A percentile compares a stretch with the other conserved stretches of the same genome.
Conservation (phyloP, 2,888 invertebrate species). For the Deilephila porcellus region DNA sequence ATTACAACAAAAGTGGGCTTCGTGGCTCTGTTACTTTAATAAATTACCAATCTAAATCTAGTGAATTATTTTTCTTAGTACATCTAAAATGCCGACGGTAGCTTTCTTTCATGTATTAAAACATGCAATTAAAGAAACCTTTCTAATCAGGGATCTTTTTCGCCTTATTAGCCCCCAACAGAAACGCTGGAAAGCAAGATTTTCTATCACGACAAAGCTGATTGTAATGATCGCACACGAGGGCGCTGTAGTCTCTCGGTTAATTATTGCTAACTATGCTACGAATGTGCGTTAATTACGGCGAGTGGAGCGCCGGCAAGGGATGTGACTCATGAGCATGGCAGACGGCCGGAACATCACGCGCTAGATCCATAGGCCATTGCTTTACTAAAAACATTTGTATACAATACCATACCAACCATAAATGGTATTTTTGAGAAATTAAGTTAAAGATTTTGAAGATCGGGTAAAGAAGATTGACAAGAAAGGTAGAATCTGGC, state of each 20-base stretch:
- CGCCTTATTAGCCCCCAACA: neutral
- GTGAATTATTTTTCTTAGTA: no score
- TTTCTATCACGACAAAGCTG: constrained; percentile 10
- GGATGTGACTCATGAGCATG: constrained; percentile 32
- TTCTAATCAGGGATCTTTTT: no score
- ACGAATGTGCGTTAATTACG: constrained; percentile 34
- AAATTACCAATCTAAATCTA: no score
- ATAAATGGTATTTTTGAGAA: neutral
- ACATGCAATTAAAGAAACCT: no score
- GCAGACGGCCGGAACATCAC: constrained; percentile 22
- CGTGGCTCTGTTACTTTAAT: no score
- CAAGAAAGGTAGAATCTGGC: no score
- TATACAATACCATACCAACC: neutral
- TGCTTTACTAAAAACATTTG: neutral
- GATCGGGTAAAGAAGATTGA: no score
- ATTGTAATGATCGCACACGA: constrained; percentile 23
- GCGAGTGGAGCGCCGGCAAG: constrained; percentile 25
- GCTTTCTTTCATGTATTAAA: no score
- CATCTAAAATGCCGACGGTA: no score
- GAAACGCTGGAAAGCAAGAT: constrained; percentile 8
- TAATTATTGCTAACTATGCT: constrained; percentile 43
- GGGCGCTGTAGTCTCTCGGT: constrained; percentile 34
- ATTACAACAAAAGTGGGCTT: no score
- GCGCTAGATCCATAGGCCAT: constrained; percentile 4
- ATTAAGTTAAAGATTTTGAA: neutral